Percentiles rank a stretch among this genome's conserved stretches.
Conservation (phyloP, 2,888 invertebrate genomes). For the Itoplectis maculator region DNA sequence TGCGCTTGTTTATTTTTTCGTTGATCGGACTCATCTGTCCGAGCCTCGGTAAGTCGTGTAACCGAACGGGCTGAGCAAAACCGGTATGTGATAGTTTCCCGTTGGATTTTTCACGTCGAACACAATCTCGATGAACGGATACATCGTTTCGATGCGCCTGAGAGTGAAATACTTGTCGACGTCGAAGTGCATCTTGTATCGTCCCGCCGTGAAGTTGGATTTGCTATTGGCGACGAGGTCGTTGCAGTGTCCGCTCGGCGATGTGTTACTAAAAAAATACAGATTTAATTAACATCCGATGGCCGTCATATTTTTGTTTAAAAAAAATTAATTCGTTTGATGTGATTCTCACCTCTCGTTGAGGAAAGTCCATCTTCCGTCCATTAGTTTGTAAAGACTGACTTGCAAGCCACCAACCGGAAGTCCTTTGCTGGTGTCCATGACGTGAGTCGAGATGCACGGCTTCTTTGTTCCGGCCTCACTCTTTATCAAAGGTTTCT, state of each 20-base stretch:
- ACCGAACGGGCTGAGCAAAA: constrained; percentile 91
- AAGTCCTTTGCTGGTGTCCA: constrained; percentile 90
- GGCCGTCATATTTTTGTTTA: background rate
- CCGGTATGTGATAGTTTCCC: constrained; percentile 91
- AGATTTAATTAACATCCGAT: background rate
- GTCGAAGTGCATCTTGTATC: constrained; percentile 91
- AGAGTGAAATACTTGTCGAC: constrained; percentile 89
- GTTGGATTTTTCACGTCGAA: constrained; percentile 88
- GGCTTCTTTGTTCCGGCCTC: constrained; percentile 81
- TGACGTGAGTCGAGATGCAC: constrained; percentile 90
- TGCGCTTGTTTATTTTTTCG: background rate
- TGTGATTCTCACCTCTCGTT: constrained; percentile 85
- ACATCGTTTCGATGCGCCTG: constrained; percentile 88
- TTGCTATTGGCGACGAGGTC: constrained; percentile 86
- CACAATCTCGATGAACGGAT: constrained; percentile 92
- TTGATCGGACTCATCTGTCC: constrained; percentile 80
- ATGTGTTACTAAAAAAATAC: constrained; percentile 85
- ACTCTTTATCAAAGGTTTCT: background rate
- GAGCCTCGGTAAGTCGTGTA: constrained; percentile 92
- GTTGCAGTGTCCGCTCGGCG: constrained; percentile 88
- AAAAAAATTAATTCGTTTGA: background rate
- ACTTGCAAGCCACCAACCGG: constrained; percentile 89
- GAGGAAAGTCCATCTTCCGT: constrained; percentile 89
- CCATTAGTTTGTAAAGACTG: constrained; percentile 88
- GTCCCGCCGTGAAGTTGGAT: constrained; percentile 88